Base-by-base conservation (phyloP, 1,140 invertebrate genomes). In the Drosophila malerkotliana region DNA sequence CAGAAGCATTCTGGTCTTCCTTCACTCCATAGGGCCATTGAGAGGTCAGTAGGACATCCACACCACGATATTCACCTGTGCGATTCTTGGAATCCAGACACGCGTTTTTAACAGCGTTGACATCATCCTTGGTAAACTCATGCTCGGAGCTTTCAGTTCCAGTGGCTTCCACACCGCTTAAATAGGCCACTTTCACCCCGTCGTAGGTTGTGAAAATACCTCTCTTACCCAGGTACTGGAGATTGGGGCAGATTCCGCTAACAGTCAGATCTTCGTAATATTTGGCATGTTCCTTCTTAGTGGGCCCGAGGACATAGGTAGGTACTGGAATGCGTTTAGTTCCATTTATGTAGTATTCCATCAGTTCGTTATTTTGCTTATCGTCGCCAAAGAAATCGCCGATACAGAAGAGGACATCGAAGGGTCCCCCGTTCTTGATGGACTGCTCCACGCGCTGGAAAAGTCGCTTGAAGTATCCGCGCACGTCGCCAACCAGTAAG, bases 11-110 rank as follows among this genome's bases (percentile, higher is more conserved):
- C 12, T 83, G 44, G 14, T 93, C 89, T 71, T 93, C 93, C 32
- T 92, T 78, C 61, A 98, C 93, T 48, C 94, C 94, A 51, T 93
- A 92, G 0, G 98, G 98, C 98, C 98, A 99, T 61, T 97, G 94
- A 1, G 96, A 97, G 1, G 97, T 98, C 3, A 99, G 92, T 4
- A 99, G 92, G 64, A 99, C 94, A 93, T 99, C 98, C 18, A 99
- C 94, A 1, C 98, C 98, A 69, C 95, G 93, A 92, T 95, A 97
- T 76, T 95, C 94, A 6, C 93, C 93, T 2, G 77, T 72, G 21
- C 78, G 71, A 34, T 62, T 79, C 41, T 91, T 92, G 4, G 80
- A 82, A 9, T 87, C 72, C 28, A 93, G 59, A 79, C 95, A 96
- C 2, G 94, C 93, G 87, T 96, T 95, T 54, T 94, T 93, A 0